phyloP scores from a whole-genome alignment of 2,113 vertebrate species.

The Ptychochromis oligacanthus region DNA sequence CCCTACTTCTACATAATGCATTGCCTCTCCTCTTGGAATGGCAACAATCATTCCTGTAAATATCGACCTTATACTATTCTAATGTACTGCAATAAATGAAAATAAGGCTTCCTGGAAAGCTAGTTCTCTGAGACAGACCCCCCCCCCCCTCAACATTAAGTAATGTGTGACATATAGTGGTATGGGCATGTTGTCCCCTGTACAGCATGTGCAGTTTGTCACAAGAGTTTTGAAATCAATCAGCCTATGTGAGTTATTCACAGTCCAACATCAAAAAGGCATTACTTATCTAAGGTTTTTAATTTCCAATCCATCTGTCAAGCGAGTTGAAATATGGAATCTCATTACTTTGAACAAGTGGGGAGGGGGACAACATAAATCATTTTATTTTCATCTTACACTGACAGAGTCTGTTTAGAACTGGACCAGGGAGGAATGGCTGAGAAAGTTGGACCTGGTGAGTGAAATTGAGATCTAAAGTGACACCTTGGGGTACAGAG shows the following conservation, averaged over 20 bases:
- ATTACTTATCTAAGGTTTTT: conserved; percentile 84
- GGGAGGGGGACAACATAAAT: conserved; percentile 81
- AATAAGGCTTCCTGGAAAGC: conserved; percentile 58
- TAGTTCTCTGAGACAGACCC: conserved; percentile 26
- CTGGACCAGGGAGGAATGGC: conserved; percentile 43
- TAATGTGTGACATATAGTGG: conserved; percentile 62
- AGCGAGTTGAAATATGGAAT: conserved; percentile 80
- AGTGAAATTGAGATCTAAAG: conserved; percentile 30
- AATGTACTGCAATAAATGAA: conserved; percentile 62
- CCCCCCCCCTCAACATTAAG: conserved; percentile 33
- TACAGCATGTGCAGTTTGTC: conserved; percentile 65
- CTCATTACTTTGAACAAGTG: conserved; percentile 84
- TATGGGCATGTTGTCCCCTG: conserved; percentile 62
- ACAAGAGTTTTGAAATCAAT: conserved; percentile 81
- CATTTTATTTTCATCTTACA: conserved; percentile 77
- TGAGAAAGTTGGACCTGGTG: conserved; percentile 38
- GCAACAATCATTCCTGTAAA: conserved; percentile 63
- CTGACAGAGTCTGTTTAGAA: conserved; percentile 72
- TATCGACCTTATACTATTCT: conserved; percentile 58
- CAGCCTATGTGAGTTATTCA: conserved; percentile 73
- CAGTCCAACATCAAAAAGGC: conserved; percentile 82
- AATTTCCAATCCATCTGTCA: conserved; percentile 84
- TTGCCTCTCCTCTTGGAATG: conserved; percentile 44
- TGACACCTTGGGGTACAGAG: conserved; percentile 32
- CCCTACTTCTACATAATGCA: conserved; percentile 65